These are phyloP conservation scores for Sebastes reedi DNA, from an alignment of 2,797 vertebrate genomes.

Conservation along the genomic window DNA sequence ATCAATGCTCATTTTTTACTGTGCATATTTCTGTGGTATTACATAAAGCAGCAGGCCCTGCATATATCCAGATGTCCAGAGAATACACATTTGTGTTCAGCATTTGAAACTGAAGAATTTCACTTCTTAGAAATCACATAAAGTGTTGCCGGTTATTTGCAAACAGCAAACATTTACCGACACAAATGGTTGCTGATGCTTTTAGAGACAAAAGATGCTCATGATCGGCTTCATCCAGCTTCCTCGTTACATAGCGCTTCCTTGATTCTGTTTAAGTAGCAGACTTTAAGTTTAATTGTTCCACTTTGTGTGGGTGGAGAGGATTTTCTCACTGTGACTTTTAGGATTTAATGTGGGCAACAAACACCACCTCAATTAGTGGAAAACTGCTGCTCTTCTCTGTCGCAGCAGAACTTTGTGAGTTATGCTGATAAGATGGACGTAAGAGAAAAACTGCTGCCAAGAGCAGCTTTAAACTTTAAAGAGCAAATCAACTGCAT, in stretches of 20 bases:
- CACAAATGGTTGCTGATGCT: neutral
- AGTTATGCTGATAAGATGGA: neutral
- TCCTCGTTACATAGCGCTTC: neutral
- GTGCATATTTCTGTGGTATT: neutral
- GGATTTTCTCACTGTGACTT: neutral
- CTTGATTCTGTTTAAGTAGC: neutral
- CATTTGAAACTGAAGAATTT: neutral
- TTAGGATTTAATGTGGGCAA: neutral
- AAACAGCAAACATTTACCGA: neutral
- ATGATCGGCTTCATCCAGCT: neutral
- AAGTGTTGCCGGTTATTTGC: neutral
- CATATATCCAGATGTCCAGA: neutral
- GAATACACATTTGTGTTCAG: neutral
- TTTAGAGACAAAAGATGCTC: neutral
- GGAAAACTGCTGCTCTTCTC: neutral
- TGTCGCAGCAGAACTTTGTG: neutral
- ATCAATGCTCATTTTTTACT: neutral
- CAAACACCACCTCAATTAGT: neutral
- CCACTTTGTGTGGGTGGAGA: neutral
- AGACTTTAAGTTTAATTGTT: slow-evolving; percentile 3
- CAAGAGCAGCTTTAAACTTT: neutral
- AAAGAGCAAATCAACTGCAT: neutral
- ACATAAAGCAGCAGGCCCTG: neutral
- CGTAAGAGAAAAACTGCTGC: neutral
- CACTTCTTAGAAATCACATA: neutral